Base-by-base conservation (phyloP, 2,113 vertebrate genomes). In the Periophthalmus modestus region DNA sequence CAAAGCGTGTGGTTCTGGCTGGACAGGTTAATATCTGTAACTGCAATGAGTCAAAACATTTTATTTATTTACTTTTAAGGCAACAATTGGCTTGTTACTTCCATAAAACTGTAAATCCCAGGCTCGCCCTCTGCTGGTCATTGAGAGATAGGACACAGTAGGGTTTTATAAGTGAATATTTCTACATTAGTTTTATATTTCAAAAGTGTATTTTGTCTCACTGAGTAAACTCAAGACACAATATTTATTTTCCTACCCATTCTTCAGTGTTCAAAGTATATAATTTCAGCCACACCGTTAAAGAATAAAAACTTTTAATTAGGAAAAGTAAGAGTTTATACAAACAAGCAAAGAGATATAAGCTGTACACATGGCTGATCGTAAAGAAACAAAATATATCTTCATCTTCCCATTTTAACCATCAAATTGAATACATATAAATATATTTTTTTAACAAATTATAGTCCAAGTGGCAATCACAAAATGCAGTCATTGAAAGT, bases 231-330 rank as follows among this genome's bases (percentile, higher is more conserved):
- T 4, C 2, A 61, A 33, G 13, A 24, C 5, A 1, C 28, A n/a
- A n/a, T 11, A 21, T 36, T n/a, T 74, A 59, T 36, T 19, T 39
- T 3, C 48, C 46, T 52, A 11, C 10, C 58, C n/a, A 50, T 24
- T 59, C 47, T 43, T 13, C 15, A 14, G 39, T 62, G 12, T 18
- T 46, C 33, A 73, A 57, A 67, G 46, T 21, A 24, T 68, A 19
- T n/a, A 59, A 55, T 54, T n/a, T 19, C 58, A 75, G 23, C 5
- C 57, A 59, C 57, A 65, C 14, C 3, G 71, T 39, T 11, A 52
- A 76, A 74, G 74, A 79, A 75, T 78, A 81, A 70, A 86, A 85
- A 77, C 67, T 83, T 62, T 91, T 89, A 83, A 82, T 92, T 87
- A 74, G 78, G 61, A 83, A 87, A 84, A 39, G 63, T 68, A 78